phyloP scores from a whole-genome alignment of 1,140 invertebrate species.

The Patella vulgata region DNA sequence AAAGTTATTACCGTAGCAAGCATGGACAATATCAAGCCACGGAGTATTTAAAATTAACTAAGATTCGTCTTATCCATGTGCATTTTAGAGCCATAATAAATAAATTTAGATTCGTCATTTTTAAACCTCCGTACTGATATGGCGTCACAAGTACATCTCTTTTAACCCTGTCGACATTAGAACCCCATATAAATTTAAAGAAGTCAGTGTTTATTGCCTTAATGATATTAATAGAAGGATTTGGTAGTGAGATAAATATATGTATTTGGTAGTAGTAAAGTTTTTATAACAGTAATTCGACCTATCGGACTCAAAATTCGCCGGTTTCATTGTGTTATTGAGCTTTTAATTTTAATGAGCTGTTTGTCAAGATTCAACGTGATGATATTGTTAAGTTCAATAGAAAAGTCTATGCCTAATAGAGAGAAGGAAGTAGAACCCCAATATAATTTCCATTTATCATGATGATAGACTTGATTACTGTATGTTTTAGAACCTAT shows the following conservation, averaged over 20 bases:
- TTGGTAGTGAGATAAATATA: neutral
- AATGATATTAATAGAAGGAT: neutral
- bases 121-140: slow-evolving; percentile 5
- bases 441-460: no score
- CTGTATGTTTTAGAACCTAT: no score
- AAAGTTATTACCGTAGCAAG: no score
- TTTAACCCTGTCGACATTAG: slow-evolving; percentile 5
- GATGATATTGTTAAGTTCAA: neutral
- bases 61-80: slow-evolving; percentile 2
- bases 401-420: no score
- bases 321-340: neutral
- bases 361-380: slow-evolving; percentile 1
- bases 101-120: slow-evolving; percentile 4
- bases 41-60: neutral
- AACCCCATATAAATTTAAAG: slow-evolving; percentile 8
- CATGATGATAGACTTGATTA: no score
- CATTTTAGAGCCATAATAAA: slow-evolving; percentile 9
- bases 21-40: no score
- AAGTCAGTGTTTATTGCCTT: slow-evolving; percentile 5
- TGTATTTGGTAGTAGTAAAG: neutral
- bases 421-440: no score
- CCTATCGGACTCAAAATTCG: slow-evolving; percentile 2
- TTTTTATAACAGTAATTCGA: slow-evolving; percentile 11
- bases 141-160: slow-evolving; percentile 1
- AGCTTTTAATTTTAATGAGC: neutral